Percentiles rank a stretch among this genome's conserved stretches.
These are phyloP conservation scores for Drosophila nr. perissopoda DNA, from an alignment of 2,888 invertebrate genomes.

Conservation along the genomic window DNA sequence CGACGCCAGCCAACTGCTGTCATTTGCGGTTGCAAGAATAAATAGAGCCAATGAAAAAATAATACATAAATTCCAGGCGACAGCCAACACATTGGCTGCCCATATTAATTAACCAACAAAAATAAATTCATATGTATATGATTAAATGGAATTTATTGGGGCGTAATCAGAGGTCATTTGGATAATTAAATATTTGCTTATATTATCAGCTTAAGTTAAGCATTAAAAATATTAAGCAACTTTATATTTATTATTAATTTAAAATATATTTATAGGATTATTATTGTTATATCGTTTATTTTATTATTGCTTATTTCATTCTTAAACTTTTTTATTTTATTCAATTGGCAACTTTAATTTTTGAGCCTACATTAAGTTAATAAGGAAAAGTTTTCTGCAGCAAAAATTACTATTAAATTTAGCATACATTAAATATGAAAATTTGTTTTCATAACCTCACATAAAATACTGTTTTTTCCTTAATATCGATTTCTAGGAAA, in stretches of 20 bases:
- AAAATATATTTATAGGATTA: too few species aligned
- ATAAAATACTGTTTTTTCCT: not conserved
- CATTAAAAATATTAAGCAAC: not conserved
- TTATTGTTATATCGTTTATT: not conserved
- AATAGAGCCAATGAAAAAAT: slow-evolving; percentile 62
- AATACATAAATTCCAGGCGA: slow-evolving; percentile 29
- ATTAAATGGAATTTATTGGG: not conserved
- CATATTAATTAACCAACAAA: slow-evolving; percentile 6
- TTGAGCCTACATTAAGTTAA: not conserved
- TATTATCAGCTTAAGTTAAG: not conserved
- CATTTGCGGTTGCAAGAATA: slow-evolving; percentile 60
- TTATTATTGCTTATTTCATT: not conserved
- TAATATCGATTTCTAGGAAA: not conserved
- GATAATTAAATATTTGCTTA: not conserved
- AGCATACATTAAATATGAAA: not conserved
- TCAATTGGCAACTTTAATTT: not conserved
- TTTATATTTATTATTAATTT: not conserved
- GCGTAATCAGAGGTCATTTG: not conserved
- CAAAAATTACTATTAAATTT: not conserved
- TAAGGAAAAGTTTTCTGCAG: not conserved
- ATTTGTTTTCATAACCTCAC: not conserved
- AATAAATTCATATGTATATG: not conserved
- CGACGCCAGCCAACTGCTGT: slow-evolving; percentile 41
- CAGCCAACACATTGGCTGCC: not conserved
- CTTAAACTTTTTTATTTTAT: not conserved